Evolutionary conservation across 2,888 invertebrate species (phyloP).

Genomic region (Drosophila neonasuta): DNA sequence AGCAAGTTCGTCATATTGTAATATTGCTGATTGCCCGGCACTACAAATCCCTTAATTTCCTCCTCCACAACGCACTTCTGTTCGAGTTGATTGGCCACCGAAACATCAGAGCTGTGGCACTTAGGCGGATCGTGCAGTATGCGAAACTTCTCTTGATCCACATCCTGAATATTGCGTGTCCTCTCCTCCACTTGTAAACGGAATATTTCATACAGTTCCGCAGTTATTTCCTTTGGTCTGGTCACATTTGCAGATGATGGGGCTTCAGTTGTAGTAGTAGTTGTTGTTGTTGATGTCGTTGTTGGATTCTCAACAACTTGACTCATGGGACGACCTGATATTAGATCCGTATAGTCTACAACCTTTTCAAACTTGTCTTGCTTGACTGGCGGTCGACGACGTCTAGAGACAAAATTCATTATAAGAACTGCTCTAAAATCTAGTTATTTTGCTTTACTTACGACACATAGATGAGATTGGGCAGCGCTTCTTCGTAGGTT

Average conservation of each 20-base stretch:
- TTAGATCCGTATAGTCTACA: constrained; percentile 35
- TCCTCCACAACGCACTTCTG: constrained; percentile 65
- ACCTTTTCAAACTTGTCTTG: constrained; percentile 56
- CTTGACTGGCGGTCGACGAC: constrained; percentile 18
- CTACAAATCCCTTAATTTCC: constrained; percentile 42
- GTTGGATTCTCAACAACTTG: background rate
- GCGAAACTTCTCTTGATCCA: constrained; percentile 44
- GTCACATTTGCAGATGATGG: background rate
- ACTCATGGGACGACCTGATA: background rate
- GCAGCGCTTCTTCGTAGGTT: constrained; percentile 67
- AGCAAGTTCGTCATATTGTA: constrained; percentile 55
- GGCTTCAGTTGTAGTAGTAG: background rate
- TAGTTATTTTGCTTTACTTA: constrained; percentile 48
- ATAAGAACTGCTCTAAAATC: no score
- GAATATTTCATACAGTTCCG: constrained; percentile 35
- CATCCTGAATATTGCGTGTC: constrained; percentile 63
- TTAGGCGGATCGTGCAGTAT: constrained; percentile 51
- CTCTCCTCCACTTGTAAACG: constrained; percentile 35
- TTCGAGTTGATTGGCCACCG: constrained; percentile 53
- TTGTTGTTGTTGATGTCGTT: background rate
- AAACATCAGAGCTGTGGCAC: constrained; percentile 50
- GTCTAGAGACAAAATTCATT: constrained; percentile 24
- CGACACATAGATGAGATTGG: constrained; percentile 77
- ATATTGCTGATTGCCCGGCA: constrained; percentile 57
- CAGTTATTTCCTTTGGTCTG: no score